Evolutionary conservation across 2,113 vertebrate species (phyloP).

Genomic region (Pelobates fuscus): DNA sequence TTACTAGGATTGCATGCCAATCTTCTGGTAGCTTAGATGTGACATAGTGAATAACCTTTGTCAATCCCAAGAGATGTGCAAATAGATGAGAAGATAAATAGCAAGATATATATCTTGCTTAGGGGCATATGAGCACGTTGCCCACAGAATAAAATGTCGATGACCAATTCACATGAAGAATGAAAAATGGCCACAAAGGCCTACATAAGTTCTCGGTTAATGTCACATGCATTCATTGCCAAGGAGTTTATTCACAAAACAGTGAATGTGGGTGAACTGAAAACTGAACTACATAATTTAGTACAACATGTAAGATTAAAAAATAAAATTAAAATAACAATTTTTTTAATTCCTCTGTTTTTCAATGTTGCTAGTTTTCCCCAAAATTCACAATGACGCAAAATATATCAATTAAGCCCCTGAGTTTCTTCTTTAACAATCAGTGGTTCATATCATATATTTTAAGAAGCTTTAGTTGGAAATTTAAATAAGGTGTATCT

Average conservation of each 20-base stretch:
- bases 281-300: too few relatives aligned
- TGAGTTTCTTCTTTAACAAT: too few relatives aligned
- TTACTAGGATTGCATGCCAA: slow-evolving; percentile 68
- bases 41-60: slow-evolving; percentile 64
- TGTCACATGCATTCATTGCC: neutral
- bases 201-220: neutral
- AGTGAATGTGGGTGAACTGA: too few relatives aligned
- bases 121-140: slow-evolving; percentile 43
- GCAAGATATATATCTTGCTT: slow-evolving; percentile 56
- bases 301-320: too few relatives aligned
- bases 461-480: too few relatives aligned
- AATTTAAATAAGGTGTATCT: too few relatives aligned
- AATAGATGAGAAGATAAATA: slow-evolving; percentile 64
- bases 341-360: too few relatives aligned
- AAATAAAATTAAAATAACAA: too few relatives aligned
- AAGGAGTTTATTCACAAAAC: neutral
- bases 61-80: slow-evolving; percentile 62
- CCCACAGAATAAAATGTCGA: slow-evolving; percentile 45
- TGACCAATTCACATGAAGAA: slow-evolving; percentile 21
- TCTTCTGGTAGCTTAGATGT: slow-evolving; percentile 66
- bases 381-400: too few relatives aligned
- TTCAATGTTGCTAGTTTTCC: too few relatives aligned
- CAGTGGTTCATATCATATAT: too few relatives aligned
- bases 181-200: slow-evolving; percentile 1
- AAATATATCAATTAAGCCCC: too few relatives aligned